Evolutionary conservation across 2,888 invertebrate genomes (phyloP), one percentile per base, ranked within the genome.

Genomic region (Polydrusus tereticollis): DNA sequence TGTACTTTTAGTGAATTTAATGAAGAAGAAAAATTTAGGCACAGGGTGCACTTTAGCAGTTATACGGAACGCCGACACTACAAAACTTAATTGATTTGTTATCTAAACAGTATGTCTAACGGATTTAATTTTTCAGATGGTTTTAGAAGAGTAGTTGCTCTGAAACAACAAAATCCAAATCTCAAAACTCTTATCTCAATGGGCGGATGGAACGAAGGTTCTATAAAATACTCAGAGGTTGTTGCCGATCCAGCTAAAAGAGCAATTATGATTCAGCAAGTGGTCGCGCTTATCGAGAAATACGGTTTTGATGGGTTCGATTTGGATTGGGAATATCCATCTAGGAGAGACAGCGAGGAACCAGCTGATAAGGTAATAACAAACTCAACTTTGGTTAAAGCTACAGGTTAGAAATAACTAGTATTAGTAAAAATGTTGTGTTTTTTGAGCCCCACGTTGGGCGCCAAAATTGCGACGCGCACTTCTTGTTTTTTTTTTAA

Each of bases 281-380:
- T 70, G 8, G 4, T 78, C 0, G 47, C 16, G 1, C 69, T 77
- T 45, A 55, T 78, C 10, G 64, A 75, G 7, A 52, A 72, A 67
- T 94, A 93, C 80, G 86, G 89, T 18, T 95, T 95, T 77, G 94
- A 94, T 80, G 94, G 94, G 0, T 89, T 94, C 78, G 94, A 94
- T 81, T 87, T 94, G 75, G 94, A 94, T 81, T 94, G 94, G 94
- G 94, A 95, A 83, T 95, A 95, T 82, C 94, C 95, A 4, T 93
- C 91, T 20, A 75, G 75, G 36, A 75, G 79, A 64, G 77, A 77
- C 7, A 78, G 79, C 55, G 47, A 60, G 2, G 62, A 76, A 47
- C 66, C 74, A 7, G 73, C 69, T 4, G 78, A 79, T 68, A 76
- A 75, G 45, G 77, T 77, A 57, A 52, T n/a, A n/a, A n/a, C n/a